Percentiles rank a stretch among this genome's conserved stretches.
phyloP scores from a whole-genome alignment of 2,888 invertebrate genomes.

The Scaptomyza polygonia region DNA sequence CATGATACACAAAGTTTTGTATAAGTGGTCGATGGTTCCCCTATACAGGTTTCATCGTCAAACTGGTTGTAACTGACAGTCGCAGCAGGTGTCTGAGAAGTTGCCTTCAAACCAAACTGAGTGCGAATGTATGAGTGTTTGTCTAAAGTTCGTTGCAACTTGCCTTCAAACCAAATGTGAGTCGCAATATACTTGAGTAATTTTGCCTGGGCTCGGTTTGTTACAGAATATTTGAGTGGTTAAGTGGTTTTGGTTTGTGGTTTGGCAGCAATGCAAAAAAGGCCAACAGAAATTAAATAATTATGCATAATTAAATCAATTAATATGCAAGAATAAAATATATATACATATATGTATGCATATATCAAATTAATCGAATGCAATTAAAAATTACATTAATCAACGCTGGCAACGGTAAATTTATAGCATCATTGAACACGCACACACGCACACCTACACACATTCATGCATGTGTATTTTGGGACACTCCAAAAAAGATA shows the following conservation, averaged over 20 bases:
- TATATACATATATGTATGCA: not conserved
- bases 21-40: constrained; percentile 30
- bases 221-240: not conserved
- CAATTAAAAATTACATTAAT: constrained; percentile 62
- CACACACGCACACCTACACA: not conserved
- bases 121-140: not conserved
- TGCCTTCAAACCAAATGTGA: not conserved
- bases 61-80: constrained; percentile 8
- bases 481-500: not conserved
- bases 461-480: not conserved
- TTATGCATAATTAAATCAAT: constrained; percentile 54
- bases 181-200: constrained; percentile 11
- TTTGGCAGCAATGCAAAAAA: too few species aligned
- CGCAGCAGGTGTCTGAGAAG: constrained; percentile 10
- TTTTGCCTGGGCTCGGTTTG: constrained; percentile 9
- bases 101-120: constrained; percentile 28
- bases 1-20: constrained; percentile 39
- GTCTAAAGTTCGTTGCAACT: constrained; percentile 8
- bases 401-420: constrained; percentile 17
- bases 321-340: constrained; percentile 25
- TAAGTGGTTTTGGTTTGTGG: not conserved
- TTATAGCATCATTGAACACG: not conserved
- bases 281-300: constrained; percentile 40
- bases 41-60: constrained; percentile 29
- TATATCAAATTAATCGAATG: constrained; percentile 41